Percentiles rank a stretch among this genome's conserved stretches.
These are phyloP conservation scores for Pelochelys cantorii DNA, from an alignment of 2,797 vertebrate species.

Conservation along the genomic window DNA sequence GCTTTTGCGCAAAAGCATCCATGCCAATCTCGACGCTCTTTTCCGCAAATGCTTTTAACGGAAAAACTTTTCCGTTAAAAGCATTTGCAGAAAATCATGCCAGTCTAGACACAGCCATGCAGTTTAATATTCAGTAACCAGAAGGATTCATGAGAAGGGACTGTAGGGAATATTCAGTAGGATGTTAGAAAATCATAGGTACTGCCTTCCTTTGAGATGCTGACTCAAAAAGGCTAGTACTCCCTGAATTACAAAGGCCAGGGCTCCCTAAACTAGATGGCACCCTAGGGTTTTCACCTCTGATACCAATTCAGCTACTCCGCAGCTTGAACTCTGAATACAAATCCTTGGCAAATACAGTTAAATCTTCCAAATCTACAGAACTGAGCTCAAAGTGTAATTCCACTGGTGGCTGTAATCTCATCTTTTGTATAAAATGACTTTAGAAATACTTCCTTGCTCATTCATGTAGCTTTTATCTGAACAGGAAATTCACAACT, in stretches of 20 bases:
- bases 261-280: not conserved
- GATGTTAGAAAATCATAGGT: not conserved
- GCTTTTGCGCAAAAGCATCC: too few species aligned
- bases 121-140: not conserved
- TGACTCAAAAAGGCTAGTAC: not conserved
- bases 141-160: not conserved
- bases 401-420: not conserved
- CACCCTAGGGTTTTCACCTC: not conserved
- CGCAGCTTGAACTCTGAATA: not conserved
- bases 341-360: not conserved
- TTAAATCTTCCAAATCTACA: not conserved
- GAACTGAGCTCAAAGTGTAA: not conserved
- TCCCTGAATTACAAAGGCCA: not conserved
- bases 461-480: not conserved
- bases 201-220: not conserved
- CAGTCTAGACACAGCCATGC: not conserved
- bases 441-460: not conserved
- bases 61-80: too few species aligned
- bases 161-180: not conserved
- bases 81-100: too few species aligned
- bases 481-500: not conserved
- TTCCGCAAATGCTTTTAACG: too few species aligned
- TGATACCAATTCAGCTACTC: not conserved
- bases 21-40: too few species aligned
- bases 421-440: not conserved